These are phyloP conservation scores for Drosophila nr. fundita DNA, from an alignment of 2,888 invertebrate species.

Conservation along the genomic window DNA sequence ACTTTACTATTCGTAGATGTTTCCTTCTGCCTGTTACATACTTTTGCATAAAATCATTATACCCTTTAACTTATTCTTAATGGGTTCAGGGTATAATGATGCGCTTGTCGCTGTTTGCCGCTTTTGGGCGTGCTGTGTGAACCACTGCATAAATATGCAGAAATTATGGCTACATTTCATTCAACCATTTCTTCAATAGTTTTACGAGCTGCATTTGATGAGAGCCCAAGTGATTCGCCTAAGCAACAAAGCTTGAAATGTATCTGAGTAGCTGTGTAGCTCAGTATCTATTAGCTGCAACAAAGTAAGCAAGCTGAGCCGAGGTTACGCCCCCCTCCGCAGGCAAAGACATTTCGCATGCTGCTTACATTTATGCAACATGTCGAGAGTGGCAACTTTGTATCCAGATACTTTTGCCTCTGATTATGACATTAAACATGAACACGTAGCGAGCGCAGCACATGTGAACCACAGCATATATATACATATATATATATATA, in stretches of 20 bases:
- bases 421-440: slow-evolving; percentile 80
- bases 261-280: slow-evolving; percentile 27
- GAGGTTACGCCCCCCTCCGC: slow-evolving; percentile 55
- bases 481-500: not conserved
- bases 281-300: slow-evolving; percentile 44
- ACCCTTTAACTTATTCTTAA: not conserved
- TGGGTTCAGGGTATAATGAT: slow-evolving; percentile 6
- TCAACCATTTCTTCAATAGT: not conserved
- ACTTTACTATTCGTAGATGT: no score
- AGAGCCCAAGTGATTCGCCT: slow-evolving; percentile 20
- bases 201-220: slow-evolving; percentile 48
- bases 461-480: slow-evolving; percentile 62
- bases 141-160: slow-evolving; percentile 55
- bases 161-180: slow-evolving; percentile 48
- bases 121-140: slow-evolving; percentile 45
- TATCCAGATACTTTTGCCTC: slow-evolving; percentile 59
- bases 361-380: slow-evolving; percentile 69
- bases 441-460: slow-evolving; percentile 72
- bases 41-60: not conserved
- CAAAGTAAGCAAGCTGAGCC: slow-evolving; percentile 36
- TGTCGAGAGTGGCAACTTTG: slow-evolving; percentile 61
- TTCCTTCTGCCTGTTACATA: not conserved
- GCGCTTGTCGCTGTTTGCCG: slow-evolving; percentile 44
- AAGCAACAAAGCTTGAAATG: slow-evolving; percentile 7
- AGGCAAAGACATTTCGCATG: slow-evolving; percentile 58